These are phyloP conservation scores for Chymomyza caudatula DNA, from an alignment of 2,888 invertebrate genomes.

Conservation along the genomic window DNA sequence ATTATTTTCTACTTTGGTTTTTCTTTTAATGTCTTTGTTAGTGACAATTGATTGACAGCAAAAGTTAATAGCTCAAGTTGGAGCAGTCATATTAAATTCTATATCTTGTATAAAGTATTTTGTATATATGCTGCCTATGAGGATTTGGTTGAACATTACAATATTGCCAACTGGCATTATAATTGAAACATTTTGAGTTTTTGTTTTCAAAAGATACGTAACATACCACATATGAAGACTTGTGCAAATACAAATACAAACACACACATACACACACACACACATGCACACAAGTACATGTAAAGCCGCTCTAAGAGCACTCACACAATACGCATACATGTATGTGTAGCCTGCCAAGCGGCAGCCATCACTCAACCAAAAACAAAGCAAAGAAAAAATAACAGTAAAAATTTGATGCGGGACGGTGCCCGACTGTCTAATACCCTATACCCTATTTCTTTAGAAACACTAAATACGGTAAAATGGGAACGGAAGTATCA, in stretches of 20 bases:
- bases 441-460: too few relatives aligned
- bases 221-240: slow-evolving; percentile 33
- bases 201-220: not conserved
- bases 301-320: slow-evolving; percentile 35
- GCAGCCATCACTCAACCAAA: slow-evolving; percentile 59
- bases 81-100: not conserved
- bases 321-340: slow-evolving; percentile 9
- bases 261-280: slow-evolving; percentile 15
- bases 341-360: slow-evolving; percentile 20
- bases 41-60: slow-evolving; percentile 70
- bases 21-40: slow-evolving; percentile 30
- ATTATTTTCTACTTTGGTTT: slow-evolving; percentile 15
- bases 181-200: slow-evolving; percentile 45
- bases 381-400: slow-evolving; percentile 2
- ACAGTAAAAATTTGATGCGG: slow-evolving; percentile 14
- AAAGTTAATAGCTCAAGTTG: slow-evolving; percentile 62
- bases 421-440: too few relatives aligned
- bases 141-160: not conserved
- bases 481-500: too few relatives aligned
- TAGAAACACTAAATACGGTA: too few relatives aligned
- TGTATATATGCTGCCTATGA: not conserved
- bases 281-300: slow-evolving; percentile 25
- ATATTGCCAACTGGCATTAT: slow-evolving; percentile 19
- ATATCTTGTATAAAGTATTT: not conserved
- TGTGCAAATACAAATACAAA: slow-evolving; percentile 30